Evolutionary conservation across 2,888 invertebrate genomes (phyloP), one percentile per base, ranked within the genome.

Genomic region (Eremobia ochroleuca): DNA sequence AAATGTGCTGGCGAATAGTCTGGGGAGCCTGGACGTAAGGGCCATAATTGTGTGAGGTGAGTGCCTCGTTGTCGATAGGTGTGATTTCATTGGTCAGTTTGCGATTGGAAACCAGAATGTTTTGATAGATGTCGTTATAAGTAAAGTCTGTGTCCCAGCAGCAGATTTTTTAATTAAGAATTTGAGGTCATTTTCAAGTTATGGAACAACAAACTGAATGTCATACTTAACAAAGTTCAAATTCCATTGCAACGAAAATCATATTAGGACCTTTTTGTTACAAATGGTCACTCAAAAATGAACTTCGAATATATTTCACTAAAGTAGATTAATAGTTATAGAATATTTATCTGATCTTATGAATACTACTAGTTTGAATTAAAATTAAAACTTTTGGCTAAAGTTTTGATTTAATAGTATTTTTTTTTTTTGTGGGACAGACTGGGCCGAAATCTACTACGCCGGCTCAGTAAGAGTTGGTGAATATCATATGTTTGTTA

Each of bases 1-100:
- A 87, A 78, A 80, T 74, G 69, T 71, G 74, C 58, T 52, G 34
- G 43, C 28, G 61, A 82, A 78, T 87, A 70, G 69, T 72, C 77
- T 43, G 18, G 76, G 76, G 79, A 77, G 11, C 5, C 25, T 18
- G n/a, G 9, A 43, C 37, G 21, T 85, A 76, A 67, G 58, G 73
- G 3, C 75, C 34, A 72, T 76, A 82, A 82, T 72, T 71, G 82
- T 31, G 58, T 85, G 79, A 64, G 40, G 58, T 59, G 43, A 4
- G 5, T 25, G 40, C 34, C n/a, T 58, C 55, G 62, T 52, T 59
- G 71, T 43, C 46, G 61, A 72, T 71, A 49, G 59, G 62, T 77
- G 37, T n/a, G 67, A 64, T 64, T 66, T 65, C 67, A 64, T 77
- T 78, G 58, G 62, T 58, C 18, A 43, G 58, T 59, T 21, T 18